These are phyloP conservation scores for Acinonyx jubatus DNA, from an alignment of 2,113 vertebrate species.

Conservation along the genomic window DNA sequence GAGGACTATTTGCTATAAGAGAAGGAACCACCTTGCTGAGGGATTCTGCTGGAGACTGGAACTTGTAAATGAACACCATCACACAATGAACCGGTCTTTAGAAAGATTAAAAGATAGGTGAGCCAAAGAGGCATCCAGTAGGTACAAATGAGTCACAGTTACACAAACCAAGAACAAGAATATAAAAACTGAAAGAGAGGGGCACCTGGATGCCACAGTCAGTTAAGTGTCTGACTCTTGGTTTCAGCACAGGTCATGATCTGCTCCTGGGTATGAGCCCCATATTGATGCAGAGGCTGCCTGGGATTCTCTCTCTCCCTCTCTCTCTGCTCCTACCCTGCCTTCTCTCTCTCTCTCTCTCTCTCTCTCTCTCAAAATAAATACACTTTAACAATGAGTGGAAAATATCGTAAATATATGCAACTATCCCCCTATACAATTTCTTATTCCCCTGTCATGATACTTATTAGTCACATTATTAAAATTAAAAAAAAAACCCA, in stretches of 20 bases:
- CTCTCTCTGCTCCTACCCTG: too few species aligned
- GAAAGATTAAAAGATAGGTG: background rate
- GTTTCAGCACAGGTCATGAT: too few species aligned
- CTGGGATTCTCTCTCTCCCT: too few species aligned
- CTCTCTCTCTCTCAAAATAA: too few species aligned
- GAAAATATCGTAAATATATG: background rate
- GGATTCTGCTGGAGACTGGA: background rate
- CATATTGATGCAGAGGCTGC: too few species aligned
- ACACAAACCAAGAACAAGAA: background rate
- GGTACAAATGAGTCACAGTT: background rate
- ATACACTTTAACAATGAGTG: background rate
- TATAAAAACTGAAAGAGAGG: background rate
- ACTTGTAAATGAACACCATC: background rate
- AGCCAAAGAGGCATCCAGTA: background rate
- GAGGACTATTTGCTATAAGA: background rate
- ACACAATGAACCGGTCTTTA: background rate
- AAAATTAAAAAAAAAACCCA: background rate
- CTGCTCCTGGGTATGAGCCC: too few species aligned
- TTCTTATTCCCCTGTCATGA: background rate
- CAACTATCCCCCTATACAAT: background rate
- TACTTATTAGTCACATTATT: background rate
- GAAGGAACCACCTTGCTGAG: background rate
- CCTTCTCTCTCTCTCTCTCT: too few species aligned
- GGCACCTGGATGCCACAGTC: too few species aligned
- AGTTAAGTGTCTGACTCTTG: too few species aligned